These are phyloP conservation scores for Agrochola lota DNA, from an alignment of 2,888 invertebrate species.

Conservation along the genomic window DNA sequence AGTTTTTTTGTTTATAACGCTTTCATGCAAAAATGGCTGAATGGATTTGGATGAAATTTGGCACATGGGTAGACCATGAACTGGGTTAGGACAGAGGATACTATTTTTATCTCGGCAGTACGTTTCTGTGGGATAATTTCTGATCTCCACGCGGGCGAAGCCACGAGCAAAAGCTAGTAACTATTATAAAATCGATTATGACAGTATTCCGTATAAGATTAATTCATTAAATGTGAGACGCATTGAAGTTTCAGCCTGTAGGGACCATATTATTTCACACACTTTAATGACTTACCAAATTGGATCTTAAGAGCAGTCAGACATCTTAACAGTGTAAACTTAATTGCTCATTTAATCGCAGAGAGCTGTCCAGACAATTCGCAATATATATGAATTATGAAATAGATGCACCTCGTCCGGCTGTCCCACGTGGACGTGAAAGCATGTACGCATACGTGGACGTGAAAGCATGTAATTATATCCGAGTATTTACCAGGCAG, in stretches of 20 bases:
- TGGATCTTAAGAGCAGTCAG: not conserved
- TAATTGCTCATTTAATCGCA: conserved; percentile 32
- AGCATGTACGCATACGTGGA: conserved; percentile 64
- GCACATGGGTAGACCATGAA: too few relatives aligned
- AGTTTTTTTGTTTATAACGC: too few relatives aligned
- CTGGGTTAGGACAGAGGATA: too few relatives aligned
- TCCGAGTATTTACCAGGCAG: conserved; percentile 51
- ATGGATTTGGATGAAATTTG: too few relatives aligned
- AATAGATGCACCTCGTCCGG: conserved; percentile 52
- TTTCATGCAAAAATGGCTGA: too few relatives aligned
- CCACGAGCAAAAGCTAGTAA: too few relatives aligned
- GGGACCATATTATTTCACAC: not conserved
- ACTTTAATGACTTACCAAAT: not conserved
- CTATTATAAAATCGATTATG: not conserved
- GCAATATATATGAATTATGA: conserved; percentile 66
- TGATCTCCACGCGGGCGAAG: too few relatives aligned
- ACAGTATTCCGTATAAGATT: not conserved
- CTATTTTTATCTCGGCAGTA: too few relatives aligned
- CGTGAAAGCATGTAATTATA: conserved; percentile 64
- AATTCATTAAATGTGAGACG: not conserved
- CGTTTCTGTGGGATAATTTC: too few relatives aligned
- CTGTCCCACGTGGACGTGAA: conserved; percentile 56
- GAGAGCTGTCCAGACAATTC: conserved; percentile 51
- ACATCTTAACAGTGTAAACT: conserved; percentile 19
- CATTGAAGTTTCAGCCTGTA: not conserved